Evolutionary conservation across 2,888 invertebrate species (phyloP).

Genomic region (Phaedon cochleariae): DNA sequence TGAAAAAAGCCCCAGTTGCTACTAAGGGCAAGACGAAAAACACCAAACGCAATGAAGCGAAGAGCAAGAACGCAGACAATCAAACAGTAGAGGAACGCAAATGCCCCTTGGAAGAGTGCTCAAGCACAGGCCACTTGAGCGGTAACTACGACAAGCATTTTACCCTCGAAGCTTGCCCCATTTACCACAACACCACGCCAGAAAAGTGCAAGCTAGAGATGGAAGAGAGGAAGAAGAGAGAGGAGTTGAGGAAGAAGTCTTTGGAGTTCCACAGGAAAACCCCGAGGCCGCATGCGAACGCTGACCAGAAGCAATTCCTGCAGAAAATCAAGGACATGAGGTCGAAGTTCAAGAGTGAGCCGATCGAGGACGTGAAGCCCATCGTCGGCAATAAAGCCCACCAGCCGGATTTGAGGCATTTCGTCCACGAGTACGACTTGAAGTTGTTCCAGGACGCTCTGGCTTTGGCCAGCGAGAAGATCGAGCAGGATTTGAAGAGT

Average conservation of each 20-base stretch:
- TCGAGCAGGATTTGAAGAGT: slow-evolving; percentile 83
- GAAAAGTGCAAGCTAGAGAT: slow-evolving; percentile 72
- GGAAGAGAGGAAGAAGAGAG: slow-evolving; percentile 68
- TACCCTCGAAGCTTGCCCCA: slow-evolving; percentile 89
- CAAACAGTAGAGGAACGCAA: slow-evolving; percentile 76
- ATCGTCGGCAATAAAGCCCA: slow-evolving; percentile 63
- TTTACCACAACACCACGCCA: slow-evolving; percentile 86
- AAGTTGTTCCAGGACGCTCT: slow-evolving; percentile 92
- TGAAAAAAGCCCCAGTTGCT: slow-evolving; percentile 66
- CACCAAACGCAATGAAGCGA: slow-evolving; percentile 57
- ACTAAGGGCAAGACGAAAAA: slow-evolving; percentile 64
- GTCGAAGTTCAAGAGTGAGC: slow-evolving; percentile 65
- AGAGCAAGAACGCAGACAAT: slow-evolving; percentile 52
- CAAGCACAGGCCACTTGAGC: slow-evolving; percentile 87
- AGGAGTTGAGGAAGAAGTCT: slow-evolving; percentile 66
- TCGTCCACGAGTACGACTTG: slow-evolving; percentile 88
- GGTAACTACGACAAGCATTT: slow-evolving; percentile 85
- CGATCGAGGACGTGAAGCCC: slow-evolving; percentile 47
- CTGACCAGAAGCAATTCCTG: slow-evolving; percentile 68
- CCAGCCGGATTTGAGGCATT: slow-evolving; percentile 77
- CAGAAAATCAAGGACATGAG: slow-evolving; percentile 72
- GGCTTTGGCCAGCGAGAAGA: slow-evolving; percentile 87
- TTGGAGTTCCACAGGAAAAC: slow-evolving; percentile 62
- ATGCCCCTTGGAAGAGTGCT: slow-evolving; percentile 89
- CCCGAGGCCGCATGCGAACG: slow-evolving; percentile 66